Conservation (phyloP, 2,797 vertebrate species). For the Leptoclinus maculatus region DNA sequence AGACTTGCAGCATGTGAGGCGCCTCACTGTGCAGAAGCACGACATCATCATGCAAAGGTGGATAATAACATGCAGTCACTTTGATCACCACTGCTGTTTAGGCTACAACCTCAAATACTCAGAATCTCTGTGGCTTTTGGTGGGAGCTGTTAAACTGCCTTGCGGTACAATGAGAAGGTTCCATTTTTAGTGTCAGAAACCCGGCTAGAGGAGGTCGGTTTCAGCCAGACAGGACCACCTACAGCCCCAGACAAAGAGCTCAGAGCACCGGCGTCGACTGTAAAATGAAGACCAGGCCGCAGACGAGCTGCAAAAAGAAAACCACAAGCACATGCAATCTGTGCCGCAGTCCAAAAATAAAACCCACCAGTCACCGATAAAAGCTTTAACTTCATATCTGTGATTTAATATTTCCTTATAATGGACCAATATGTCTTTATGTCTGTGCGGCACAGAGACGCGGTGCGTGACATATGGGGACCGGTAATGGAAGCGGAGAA, state of each 20-base stretch:
- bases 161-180: background rate
- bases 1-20: constrained; percentile 6
- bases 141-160: background rate
- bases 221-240: constrained; percentile 51
- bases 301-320: background rate
- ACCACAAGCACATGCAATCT: background rate
- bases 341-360: background rate
- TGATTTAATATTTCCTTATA: background rate
- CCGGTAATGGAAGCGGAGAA: constrained; percentile 48
- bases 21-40: background rate
- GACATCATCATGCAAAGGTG: background rate
- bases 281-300: background rate
- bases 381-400: background rate
- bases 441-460: background rate
- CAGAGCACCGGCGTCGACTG: constrained; percentile 1
- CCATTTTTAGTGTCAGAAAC: constrained; percentile 42
- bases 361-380: background rate
- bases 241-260: constrained; percentile 58
- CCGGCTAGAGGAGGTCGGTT: constrained; percentile 29
- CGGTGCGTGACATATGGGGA: constrained; percentile 45
- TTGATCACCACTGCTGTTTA: background rate
- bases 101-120: background rate
- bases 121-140: background rate
- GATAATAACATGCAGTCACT: background rate
- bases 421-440: background rate